phyloP scores from a whole-genome alignment of 2,797 vertebrate genomes.

The Carcharodon carcharias region DNA sequence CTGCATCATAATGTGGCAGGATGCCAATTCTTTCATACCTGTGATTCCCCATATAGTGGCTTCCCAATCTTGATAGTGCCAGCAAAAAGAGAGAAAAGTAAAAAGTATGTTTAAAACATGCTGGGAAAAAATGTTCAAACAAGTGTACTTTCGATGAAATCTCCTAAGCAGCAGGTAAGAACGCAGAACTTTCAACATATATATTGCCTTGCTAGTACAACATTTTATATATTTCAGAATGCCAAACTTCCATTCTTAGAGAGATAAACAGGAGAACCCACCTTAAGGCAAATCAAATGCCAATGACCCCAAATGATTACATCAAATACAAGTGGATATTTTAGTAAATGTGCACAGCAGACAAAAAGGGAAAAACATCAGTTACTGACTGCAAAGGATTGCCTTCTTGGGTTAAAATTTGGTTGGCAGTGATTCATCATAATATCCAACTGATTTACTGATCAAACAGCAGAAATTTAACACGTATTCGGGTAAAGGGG shows the following conservation, averaged over 20 bases:
- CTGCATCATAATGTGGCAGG: neutral
- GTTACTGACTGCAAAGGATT: neutral
- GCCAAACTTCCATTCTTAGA: neutral
- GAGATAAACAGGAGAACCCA: neutral
- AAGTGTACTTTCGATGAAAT: neutral
- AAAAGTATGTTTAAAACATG: neutral
- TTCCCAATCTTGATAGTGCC: conserved; percentile 26
- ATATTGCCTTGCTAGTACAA: neutral
- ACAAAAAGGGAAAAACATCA: neutral
- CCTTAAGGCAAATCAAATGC: neutral
- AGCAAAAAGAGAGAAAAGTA: neutral
- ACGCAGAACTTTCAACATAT: neutral
- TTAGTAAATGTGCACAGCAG: neutral
- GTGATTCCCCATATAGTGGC: conserved; percentile 31
- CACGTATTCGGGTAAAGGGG: neutral
- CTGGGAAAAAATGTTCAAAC: neutral
- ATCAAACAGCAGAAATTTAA: neutral
- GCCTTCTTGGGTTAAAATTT: neutral
- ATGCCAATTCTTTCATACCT: conserved; percentile 26
- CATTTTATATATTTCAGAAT: neutral
- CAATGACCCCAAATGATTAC: neutral
- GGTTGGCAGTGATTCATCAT: neutral
- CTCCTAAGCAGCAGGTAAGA: neutral
- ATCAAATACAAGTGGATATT: neutral
- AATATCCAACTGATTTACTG: neutral